Evolutionary conservation across 2,797 vertebrate species (phyloP).

Genomic region (Onychomys torridus): DNA sequence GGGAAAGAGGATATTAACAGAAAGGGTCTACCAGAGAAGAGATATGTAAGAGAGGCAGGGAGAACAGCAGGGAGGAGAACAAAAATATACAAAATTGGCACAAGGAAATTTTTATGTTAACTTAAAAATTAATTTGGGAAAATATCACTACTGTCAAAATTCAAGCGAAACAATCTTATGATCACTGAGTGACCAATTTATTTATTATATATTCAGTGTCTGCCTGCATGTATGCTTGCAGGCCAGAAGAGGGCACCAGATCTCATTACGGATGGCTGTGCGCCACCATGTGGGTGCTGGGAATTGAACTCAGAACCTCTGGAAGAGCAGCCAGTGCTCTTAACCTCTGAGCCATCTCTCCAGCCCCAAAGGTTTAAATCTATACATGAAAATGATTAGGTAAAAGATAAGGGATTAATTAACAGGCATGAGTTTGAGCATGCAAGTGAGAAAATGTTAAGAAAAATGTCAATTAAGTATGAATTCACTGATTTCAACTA

Average conservation of each 20-base stretch:
- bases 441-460: background rate
- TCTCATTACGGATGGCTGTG: no score
- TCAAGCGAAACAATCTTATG: slow-evolving; percentile 14
- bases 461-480: background rate
- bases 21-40: background rate
- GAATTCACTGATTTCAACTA: slow-evolving; percentile 23
- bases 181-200: slow-evolving; percentile 12
- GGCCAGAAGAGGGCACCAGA: no score
- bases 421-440: background rate
- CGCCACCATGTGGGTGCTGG: no score
- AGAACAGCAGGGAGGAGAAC: no score
- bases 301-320: no score
- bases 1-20: background rate
- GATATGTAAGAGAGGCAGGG: background rate
- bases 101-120: background rate
- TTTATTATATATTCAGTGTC: no score
- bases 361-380: background rate
- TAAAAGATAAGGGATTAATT: background rate
- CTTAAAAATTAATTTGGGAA: background rate
- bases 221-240: no score
- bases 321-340: no score
- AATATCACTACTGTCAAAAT: background rate
- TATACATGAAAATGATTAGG: background rate
- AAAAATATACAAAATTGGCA: background rate
- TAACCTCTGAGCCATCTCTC: no score